Evolutionary conservation across 2,888 invertebrate genomes (phyloP), one percentile per base, ranked within the genome.

Genomic region (Hyles lineata): DNA sequence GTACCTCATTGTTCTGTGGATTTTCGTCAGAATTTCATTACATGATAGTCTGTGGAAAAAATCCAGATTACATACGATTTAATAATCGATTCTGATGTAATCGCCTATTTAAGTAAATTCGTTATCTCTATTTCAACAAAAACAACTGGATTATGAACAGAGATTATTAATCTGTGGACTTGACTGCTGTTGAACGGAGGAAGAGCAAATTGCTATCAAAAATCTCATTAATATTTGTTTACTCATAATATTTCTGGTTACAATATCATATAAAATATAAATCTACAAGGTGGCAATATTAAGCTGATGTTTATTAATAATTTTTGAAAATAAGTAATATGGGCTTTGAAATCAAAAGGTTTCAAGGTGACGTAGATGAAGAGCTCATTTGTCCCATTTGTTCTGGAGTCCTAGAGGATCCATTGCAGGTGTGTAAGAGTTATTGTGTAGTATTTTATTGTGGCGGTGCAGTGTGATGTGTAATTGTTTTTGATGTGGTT

Each of bases 321-420:
- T 77, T 75, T 76, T 82, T 79, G 74, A 80, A 85, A 85, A 80
- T 82, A 87, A 84, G 79, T 86, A 88, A 82, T 78, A 99, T 99
- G 99, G 99, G 99, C 87, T 99, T 97, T 95, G 99, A 99, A 95
- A 96, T 98, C 83, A 97, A 96, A 93, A 96, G 99, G 87, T 99
- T 99, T 95, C 97, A 98, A 95, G 98, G 98, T 86, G 98, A 98
- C 90, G 99, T 99, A 81, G 99, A 99, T 93, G 99, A 99, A 95
- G 99, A 99, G 95, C 95, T 99, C 77, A 96, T 99, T 83, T 99
- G 99, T 88, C 98, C 99, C 79, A 99, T 99, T 92, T 99, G 99
- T 93, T 98, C 98, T 77, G 98, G 98, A 79, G 99, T 99, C 78
- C 93, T 99, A 73, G 98, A 99, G 87, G 98, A 99, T 88, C 99